These are phyloP conservation scores for Ptychadena robeensis DNA, from an alignment of 2,797 vertebrate genomes.

Conservation along the genomic window DNA sequence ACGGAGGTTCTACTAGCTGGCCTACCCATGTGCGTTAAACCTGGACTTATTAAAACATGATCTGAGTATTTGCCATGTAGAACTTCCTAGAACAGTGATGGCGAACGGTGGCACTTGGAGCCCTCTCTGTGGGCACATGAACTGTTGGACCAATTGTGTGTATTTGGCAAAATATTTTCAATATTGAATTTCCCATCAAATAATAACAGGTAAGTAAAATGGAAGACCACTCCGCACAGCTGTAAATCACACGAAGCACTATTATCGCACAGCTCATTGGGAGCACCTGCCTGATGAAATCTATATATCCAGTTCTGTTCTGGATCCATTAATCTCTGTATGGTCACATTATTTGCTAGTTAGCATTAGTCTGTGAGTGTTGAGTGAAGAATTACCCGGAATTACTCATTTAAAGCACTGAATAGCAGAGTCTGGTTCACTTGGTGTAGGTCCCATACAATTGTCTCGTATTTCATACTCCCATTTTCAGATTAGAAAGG, in stretches of 20 bases:
- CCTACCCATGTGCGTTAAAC: too few species aligned
- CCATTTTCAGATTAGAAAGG: neutral
- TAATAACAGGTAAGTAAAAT: neutral
- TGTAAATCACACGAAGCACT: neutral
- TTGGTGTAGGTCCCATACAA: neutral
- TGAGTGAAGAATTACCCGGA: neutral
- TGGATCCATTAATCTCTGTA: neutral
- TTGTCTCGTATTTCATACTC: neutral
- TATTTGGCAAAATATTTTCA: too few species aligned
- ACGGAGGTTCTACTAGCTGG: too few species aligned
- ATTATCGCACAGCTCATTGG: neutral
- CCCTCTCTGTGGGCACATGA: too few species aligned
- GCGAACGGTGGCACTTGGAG: too few species aligned
- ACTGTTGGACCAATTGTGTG: too few species aligned
- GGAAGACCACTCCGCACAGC: neutral
- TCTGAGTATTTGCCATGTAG: too few species aligned
- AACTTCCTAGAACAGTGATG: too few species aligned
- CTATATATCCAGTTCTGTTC: neutral
- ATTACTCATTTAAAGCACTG: neutral
- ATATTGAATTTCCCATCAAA: too few species aligned
- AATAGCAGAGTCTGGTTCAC: neutral
- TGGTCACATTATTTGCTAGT: constrained; percentile 6
- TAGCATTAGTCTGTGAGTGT: neutral
- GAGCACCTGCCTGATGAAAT: neutral
- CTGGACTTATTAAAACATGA: too few species aligned